Evolutionary conservation across 30 jellyfish, hydroid and myxozoan genomes (phyloP), one percentile per base, ranked within the genome.

Genomic region (Turritopsis rubra): DNA sequence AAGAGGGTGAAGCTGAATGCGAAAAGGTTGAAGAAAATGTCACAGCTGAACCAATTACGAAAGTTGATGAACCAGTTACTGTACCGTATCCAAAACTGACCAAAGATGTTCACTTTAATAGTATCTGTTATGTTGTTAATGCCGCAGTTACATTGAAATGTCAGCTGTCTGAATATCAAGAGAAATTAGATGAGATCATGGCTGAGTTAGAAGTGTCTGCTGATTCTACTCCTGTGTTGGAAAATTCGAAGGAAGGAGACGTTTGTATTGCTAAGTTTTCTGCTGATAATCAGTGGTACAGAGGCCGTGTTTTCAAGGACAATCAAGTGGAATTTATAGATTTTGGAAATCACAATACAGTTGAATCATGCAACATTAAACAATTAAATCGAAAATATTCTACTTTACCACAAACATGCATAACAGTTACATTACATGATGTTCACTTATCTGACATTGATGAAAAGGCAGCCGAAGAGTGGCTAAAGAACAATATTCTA

Each of bases 221-320:
- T 24, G 53, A 24, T 0, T 74, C 82, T 26, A 7, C 27, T 24
- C 82, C 82, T 20, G 65, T 29, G 24, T 52, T 24, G 27, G 65
- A 29, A 7, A 30, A 22, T 74, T 19, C 65, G 16, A 52, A 26
- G 13, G 65, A 0, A 0, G 65, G 65, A 23, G 65, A 26, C 24
- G 7, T 74, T 23, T 74, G 82, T 74, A 13, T 29, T 7, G 82
- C 82, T 9, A 26, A 74, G n/a, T 74, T 16, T 74, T 26, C 82
- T 26, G 91, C 54, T 28, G 96, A 88, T 76, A 71, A 66, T 8
- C 81, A 52, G 21, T 89, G 96, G 96, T 89, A 89, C 75, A 87
- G 96, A 26, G 96, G 85, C 28, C 82, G 86, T n/a, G 60, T 88
- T 65, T 23, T 31, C 16, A 85, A 66, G 20, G n/a, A 41, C 18